These are phyloP conservation scores for Himalopsyche kuldschensis DNA, from an alignment of 2,888 invertebrate species.

Conservation along the genomic window DNA sequence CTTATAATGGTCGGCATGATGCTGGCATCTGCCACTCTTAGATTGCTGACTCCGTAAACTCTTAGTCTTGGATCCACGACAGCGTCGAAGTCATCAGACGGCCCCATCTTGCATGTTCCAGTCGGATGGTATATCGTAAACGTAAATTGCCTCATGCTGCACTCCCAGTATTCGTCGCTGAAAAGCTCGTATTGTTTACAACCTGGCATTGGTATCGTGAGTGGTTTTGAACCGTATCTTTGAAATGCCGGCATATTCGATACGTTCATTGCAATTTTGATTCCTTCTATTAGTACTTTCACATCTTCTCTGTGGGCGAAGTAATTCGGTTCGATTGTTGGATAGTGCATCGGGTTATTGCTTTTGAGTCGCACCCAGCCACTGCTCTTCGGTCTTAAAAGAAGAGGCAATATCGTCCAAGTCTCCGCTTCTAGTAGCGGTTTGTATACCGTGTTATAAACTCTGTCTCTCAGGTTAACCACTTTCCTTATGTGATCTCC, in stretches of 20 bases:
- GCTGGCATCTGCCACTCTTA: constrained; percentile 82
- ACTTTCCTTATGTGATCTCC: constrained; percentile 79
- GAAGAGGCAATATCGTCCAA: constrained; percentile 79
- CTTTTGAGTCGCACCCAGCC: constrained; percentile 86
- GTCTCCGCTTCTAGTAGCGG: constrained; percentile 77
- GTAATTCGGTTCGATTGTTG: constrained; percentile 90
- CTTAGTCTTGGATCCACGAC: constrained; percentile 78
- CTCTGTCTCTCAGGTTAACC: constrained; percentile 73
- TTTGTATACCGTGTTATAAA: constrained; percentile 84
- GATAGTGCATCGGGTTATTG: constrained; percentile 78
- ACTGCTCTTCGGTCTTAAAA: constrained; percentile 82
- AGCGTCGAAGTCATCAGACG: constrained; percentile 70
- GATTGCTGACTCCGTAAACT: constrained; percentile 75
- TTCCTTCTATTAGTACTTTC: constrained; percentile 76
- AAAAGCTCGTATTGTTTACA: constrained; percentile 72
- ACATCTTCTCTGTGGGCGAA: constrained; percentile 84
- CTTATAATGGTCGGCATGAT: constrained; percentile 88
- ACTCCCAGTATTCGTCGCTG: constrained; percentile 86
- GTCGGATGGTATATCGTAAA: constrained; percentile 86
- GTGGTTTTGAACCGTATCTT: constrained; percentile 76
- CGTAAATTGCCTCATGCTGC: constrained; percentile 76
- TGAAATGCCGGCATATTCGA: constrained; percentile 81
- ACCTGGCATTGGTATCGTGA: constrained; percentile 80
- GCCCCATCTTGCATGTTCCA: constrained; percentile 87
- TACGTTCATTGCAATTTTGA: constrained; percentile 78